phyloP scores from a whole-genome alignment of 2,888 invertebrate genomes.

The Nomada fucata region DNA sequence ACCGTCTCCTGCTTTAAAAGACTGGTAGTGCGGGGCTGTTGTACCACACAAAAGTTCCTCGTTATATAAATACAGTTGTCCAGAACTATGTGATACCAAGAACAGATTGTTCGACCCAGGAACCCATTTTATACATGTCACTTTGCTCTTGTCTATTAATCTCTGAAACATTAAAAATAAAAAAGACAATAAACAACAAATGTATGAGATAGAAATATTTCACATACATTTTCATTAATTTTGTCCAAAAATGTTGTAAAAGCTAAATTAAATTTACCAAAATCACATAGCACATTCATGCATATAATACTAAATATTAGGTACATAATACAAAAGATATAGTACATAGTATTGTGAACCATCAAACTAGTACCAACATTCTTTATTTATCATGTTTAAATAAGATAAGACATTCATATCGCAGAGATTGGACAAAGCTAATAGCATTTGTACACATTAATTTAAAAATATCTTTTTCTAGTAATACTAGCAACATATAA shows the following conservation, averaged over 20 bases:
- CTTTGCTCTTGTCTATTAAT: conserved; percentile 96
- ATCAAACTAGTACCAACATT: conserved; percentile 62
- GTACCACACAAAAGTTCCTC: conserved; percentile 96
- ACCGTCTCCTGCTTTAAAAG: conserved; percentile 97
- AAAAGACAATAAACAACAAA: not conserved
- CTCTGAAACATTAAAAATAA: conserved; percentile 87
- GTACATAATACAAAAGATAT: not conserved
- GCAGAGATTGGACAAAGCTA: conserved; percentile 55
- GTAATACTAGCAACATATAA: conserved; percentile 19
- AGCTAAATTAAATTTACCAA: conserved; percentile 39
- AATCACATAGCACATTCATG: not conserved
- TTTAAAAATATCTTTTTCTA: conserved; percentile 39
- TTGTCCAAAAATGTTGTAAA: conserved; percentile 70
- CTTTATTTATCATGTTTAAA: conserved; percentile 64
- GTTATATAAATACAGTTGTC: conserved; percentile 98
- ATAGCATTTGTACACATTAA: conserved; percentile 49
- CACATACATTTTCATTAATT: conserved; percentile 61
- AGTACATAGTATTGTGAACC: conserved; percentile 8
- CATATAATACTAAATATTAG: conserved; percentile 29
- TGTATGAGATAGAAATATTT: conserved; percentile 45
- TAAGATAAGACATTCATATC: conserved; percentile 69
- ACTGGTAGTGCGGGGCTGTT: conserved; percentile 96
- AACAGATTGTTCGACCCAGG: conserved; percentile 97
- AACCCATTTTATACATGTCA: conserved; percentile 99
- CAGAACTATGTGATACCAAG: conserved; percentile 97